phyloP scores from a whole-genome alignment of 2,888 invertebrate species.

The Thelaira solivaga region DNA sequence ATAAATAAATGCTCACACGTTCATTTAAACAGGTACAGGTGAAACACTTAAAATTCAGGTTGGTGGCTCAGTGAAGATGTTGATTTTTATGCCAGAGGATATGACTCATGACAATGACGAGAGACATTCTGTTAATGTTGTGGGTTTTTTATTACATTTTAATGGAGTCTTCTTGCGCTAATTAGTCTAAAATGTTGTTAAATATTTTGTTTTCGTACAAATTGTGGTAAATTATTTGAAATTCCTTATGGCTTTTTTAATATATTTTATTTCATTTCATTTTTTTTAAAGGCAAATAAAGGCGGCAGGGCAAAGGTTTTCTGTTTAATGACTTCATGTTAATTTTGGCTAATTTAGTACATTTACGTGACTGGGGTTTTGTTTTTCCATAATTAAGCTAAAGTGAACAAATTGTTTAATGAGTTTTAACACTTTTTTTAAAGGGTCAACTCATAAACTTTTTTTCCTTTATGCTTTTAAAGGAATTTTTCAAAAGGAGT shows the following conservation, averaged over 20 bases:
- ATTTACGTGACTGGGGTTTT: conserved; percentile 46
- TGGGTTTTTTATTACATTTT: conserved; percentile 57
- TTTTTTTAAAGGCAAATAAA: neutral
- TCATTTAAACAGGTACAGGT: neutral
- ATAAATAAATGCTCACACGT: neutral
- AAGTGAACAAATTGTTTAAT: conserved; percentile 42
- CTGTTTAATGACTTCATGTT: conserved; percentile 41
- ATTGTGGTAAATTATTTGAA: neutral
- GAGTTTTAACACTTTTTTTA: conserved; percentile 15
- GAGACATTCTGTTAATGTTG: conserved; percentile 4
- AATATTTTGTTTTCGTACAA: neutral
- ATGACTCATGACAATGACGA: too few relatives aligned
- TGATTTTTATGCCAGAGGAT: too few relatives aligned
- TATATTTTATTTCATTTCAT: neutral
- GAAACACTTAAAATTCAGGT: too few relatives aligned
- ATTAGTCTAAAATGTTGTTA: conserved; percentile 52
- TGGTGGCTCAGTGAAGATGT: too few relatives aligned
- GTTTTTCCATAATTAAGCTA: conserved; percentile 48
- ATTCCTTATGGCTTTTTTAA: neutral
- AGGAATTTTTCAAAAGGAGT: too few relatives aligned
- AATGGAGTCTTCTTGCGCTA: conserved; percentile 50
- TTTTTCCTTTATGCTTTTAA: too few relatives aligned
- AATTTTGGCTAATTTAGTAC: conserved; percentile 38
- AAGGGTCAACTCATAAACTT: neutral
- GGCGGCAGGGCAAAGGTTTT: neutral